Conservation (phyloP, 92 coral and sea anemone genomes). For the Parazoanthus darwini region DNA sequence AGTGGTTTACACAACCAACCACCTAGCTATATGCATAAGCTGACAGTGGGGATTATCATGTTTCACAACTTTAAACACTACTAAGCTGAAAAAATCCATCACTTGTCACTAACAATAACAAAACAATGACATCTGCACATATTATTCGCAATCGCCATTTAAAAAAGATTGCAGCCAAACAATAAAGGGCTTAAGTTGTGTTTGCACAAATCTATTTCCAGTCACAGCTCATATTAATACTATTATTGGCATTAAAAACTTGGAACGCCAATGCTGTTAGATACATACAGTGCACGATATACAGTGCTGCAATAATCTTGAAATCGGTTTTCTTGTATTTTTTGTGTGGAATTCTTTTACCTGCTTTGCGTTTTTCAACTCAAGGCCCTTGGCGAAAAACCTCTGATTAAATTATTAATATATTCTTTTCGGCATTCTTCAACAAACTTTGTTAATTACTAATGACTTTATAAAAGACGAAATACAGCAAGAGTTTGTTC, state of each 20-base stretch:
- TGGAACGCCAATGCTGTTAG: neutral
- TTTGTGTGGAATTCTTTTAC: too few species aligned
- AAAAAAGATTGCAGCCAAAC: neutral
- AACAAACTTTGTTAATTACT: conserved; percentile 3
- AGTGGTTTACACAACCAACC: too few species aligned
- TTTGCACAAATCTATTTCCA: too few species aligned
- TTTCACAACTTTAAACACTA: too few species aligned
- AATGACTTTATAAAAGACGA: conserved; percentile 9
- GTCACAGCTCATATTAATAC: neutral
- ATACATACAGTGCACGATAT: neutral
- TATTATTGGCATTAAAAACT: neutral
- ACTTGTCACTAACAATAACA: neutral
- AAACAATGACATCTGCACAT: neutral
- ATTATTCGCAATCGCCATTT: neutral
- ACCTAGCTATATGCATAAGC: neutral
- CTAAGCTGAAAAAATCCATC: neutral
- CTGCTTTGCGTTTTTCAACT: neutral
- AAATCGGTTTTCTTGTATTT: too few species aligned
- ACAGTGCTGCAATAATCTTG: neutral
- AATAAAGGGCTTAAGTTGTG: neutral
- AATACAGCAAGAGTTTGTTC: conserved; percentile 10
- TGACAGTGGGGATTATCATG: neutral
- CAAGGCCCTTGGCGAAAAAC: neutral
- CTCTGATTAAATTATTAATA: neutral
- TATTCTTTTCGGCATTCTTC: neutral